These are phyloP conservation scores for Xyliphius kryptos DNA, from an alignment of 2,113 vertebrate genomes.

Conservation along the genomic window DNA sequence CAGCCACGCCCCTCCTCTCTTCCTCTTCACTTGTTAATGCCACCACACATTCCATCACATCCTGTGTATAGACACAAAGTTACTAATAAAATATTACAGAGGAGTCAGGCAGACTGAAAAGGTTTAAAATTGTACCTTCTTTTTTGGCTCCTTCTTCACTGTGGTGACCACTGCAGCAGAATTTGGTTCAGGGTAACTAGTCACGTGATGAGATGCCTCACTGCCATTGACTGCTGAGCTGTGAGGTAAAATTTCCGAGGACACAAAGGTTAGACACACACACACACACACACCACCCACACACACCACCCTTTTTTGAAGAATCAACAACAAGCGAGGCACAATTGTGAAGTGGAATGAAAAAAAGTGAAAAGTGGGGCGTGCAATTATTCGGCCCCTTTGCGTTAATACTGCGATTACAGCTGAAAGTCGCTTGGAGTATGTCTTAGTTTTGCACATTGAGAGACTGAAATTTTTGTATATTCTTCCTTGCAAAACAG, in stretches of 20 bases:
- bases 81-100: background rate
- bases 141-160: conserved; percentile 54
- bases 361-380: too few relatives aligned
- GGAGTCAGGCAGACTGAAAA: background rate
- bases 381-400: too few relatives aligned
- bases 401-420: too few relatives aligned
- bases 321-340: too few relatives aligned
- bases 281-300: too few relatives aligned
- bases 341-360: too few relatives aligned
- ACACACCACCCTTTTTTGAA: too few relatives aligned
- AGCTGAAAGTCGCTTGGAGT: too few relatives aligned
- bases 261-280: background rate
- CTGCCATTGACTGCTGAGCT: conserved; percentile 62
- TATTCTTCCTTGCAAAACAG: too few relatives aligned
- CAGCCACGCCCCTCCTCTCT: conserved; percentile 84
- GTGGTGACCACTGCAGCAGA: background rate
- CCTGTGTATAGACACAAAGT: conserved; percentile 57
- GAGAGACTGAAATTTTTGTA: too few relatives aligned
- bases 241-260: background rate
- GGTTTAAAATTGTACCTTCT: conserved; percentile 49
- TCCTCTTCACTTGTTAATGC: conserved; percentile 88
- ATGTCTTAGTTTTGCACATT: too few relatives aligned
- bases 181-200: conserved; percentile 45
- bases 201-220: conserved; percentile 37
- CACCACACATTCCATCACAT: conserved; percentile 87